Conservation (phyloP, 2,797 vertebrate species). For the Lerista edwardsae region DNA sequence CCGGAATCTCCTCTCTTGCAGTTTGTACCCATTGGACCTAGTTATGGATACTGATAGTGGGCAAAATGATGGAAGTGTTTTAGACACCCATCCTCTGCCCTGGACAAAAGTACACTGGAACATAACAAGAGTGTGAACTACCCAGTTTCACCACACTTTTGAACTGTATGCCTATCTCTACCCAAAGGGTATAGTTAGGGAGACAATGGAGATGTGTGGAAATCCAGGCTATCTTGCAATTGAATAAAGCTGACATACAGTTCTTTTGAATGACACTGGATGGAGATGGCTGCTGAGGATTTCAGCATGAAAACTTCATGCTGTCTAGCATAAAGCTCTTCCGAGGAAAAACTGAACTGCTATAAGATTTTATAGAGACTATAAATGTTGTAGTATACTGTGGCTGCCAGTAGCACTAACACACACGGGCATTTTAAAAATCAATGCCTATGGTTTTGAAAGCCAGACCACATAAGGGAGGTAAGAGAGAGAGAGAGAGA, state of each 20-base stretch:
- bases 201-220: not conserved
- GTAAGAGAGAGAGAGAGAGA: not conserved
- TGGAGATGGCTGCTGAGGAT: slow-evolving; percentile 4
- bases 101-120: not conserved
- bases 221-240: slow-evolving; percentile 30
- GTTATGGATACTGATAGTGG: not conserved
- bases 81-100: not conserved
- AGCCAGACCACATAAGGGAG: slow-evolving; percentile 27
- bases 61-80: not conserved
- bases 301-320: slow-evolving; percentile 18
- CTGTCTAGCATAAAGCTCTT: slow-evolving; percentile 33
- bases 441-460: slow-evolving; percentile 40
- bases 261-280: slow-evolving; percentile 34
- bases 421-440: slow-evolving; percentile 51
- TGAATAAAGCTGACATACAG: slow-evolving; percentile 43
- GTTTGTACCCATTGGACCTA: too few species aligned
- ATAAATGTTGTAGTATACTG: slow-evolving; percentile 37
- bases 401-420: slow-evolving; percentile 35
- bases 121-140: not conserved
- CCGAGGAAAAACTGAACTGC: not conserved
- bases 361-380: slow-evolving; percentile 19
- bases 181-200: not conserved
- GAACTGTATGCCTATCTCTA: not conserved
- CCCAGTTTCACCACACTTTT: not conserved
- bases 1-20: too few species aligned